Evolutionary conservation across 2,113 vertebrate genomes (phyloP).

Genomic region (Hyperopisus bebe): DNA sequence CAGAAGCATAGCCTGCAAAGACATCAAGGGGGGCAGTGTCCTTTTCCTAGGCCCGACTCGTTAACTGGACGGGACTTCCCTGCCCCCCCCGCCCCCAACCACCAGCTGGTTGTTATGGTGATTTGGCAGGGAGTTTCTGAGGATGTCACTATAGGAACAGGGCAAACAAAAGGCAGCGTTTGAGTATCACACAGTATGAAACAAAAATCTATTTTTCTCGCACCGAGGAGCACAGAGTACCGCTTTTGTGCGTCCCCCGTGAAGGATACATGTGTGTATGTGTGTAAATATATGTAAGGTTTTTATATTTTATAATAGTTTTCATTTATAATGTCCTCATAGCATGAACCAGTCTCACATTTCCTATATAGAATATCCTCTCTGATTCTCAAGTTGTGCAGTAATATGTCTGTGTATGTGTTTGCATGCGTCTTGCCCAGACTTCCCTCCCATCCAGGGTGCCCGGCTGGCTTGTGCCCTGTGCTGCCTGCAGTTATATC

Average conservation of each 20-base stretch:
- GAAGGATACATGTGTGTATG: neutral
- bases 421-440: neutral
- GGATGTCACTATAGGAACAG: slow-evolving; percentile 51
- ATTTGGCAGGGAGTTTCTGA: slow-evolving; percentile 47
- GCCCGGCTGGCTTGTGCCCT: neutral
- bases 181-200: slow-evolving; percentile 43
- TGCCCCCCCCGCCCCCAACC: neutral
- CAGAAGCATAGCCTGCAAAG: slow-evolving; percentile 26
- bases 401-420: neutral
- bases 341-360: neutral
- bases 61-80: slow-evolving; percentile 26
- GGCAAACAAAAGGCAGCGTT: slow-evolving; percentile 38
- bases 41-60: slow-evolving; percentile 24
- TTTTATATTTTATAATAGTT: neutral
- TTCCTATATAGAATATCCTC: neutral
- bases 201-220: slow-evolving; percentile 44
- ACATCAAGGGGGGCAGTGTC: slow-evolving; percentile 20
- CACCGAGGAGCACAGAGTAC: neutral
- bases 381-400: neutral
- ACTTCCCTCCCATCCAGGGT: neutral
- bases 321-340: neutral
- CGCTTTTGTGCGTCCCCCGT: neutral
- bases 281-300: too few species aligned
- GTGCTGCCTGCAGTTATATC: neutral
- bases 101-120: slow-evolving; percentile 51